Base-by-base conservation (phyloP, 2,797 vertebrate genomes). In the Graptemys geographica region DNA sequence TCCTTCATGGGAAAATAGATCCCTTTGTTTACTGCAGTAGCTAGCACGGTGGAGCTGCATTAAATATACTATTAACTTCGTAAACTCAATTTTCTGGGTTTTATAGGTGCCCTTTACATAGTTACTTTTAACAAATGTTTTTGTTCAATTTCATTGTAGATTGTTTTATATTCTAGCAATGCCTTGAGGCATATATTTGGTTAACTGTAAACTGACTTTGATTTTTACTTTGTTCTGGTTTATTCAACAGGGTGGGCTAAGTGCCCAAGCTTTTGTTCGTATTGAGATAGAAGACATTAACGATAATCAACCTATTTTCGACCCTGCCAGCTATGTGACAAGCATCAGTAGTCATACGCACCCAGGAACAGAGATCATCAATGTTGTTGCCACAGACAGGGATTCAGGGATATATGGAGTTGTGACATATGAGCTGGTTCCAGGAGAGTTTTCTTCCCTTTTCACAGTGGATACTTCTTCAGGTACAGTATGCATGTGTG, bases 241-340 rank as follows among this genome's bases (percentile, higher is more conserved):
- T 96, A 51, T 97, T 92, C 90, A 59, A 97, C 97, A 99, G 99
- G 99, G 99, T 81, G 99, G 99, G 19, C 97, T 99, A 86, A 99
- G 99, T 19, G 98, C 99, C 79, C 99, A 99, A 87, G 99, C 99
- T 62, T 99, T 99, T 90, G 98, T 99, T 88, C 99, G 98, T 88
- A 98, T 99, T 0, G 99, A 99, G 83, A 97, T 99, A 89, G 98
- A 99, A 89, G 99, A 99, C 81, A 93, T 99, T 88, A 99, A 99
- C 2, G 99, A 99, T 83, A 99, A 99, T 49, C 95, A 95, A 49
- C 99, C 99, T 0, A 97, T 99, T 93, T 99, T 99, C 97, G 98
- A 98, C 79, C 99, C 99, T 3, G 96, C 97, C 4, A 80, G 94
- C 47, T 99, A 99, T 47, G 76, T 97, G 87, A 97, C 98, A 1